Evolutionary conservation across 2,113 vertebrate genomes (phyloP).

Genomic region (Psilopsiagon aymara): DNA sequence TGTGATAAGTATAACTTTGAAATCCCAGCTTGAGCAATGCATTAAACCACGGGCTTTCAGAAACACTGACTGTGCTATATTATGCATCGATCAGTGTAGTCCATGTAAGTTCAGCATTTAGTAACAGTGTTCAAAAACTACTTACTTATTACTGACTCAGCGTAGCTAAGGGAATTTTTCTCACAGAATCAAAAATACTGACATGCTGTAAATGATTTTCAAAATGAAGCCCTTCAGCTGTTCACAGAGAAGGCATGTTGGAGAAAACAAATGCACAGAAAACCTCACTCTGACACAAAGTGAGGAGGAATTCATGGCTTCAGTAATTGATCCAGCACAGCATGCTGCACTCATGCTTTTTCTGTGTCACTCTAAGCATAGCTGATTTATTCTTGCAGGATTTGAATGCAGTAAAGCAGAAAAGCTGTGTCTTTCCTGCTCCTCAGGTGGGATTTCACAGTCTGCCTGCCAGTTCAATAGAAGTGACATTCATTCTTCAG

Average conservation of each 20-base stretch:
- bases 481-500: neutral
- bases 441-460: conserved; percentile 47
- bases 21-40: neutral
- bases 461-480: conserved; percentile 50
- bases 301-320: conserved; percentile 5
- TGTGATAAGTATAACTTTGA: neutral
- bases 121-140: neutral
- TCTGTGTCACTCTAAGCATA: conserved; percentile 32
- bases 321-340: neutral
- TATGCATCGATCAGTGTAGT: neutral
- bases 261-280: conserved; percentile 2
- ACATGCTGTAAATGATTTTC: neutral
- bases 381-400: conserved; percentile 51
- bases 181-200: neutral
- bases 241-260: neutral
- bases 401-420: conserved; percentile 42
- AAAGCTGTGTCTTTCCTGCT: conserved; percentile 6
- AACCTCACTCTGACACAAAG: neutral
- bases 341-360: neutral
- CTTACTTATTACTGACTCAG: neutral
- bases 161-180: neutral
- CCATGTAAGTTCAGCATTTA: neutral
- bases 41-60: neutral
- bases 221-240: neutral
- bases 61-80: neutral